phyloP scores from a whole-genome alignment of 2,888 invertebrate species.

The Tortricodes alternella region DNA sequence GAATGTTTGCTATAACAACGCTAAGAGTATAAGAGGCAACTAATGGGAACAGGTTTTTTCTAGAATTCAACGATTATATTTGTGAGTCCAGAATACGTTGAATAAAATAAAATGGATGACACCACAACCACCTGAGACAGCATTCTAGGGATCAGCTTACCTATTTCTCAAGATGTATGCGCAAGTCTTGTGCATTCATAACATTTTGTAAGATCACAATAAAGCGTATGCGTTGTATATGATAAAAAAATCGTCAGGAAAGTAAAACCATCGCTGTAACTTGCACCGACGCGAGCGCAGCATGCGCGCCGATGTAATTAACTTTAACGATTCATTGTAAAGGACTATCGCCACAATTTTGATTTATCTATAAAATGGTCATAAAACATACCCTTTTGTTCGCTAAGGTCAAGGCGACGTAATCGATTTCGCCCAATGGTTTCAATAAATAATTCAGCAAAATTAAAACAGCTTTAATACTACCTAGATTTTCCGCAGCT shows the following conservation, averaged over 20 bases:
- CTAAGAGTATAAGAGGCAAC: no score
- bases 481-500: not conserved
- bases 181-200: no score
- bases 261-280: not conserved
- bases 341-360: constrained; percentile 47
- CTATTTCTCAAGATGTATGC: no score
- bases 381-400: constrained; percentile 55
- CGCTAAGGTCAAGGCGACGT: constrained; percentile 53
- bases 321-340: constrained; percentile 55
- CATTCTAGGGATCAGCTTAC: no score
- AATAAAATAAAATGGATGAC: no score
- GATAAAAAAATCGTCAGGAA: not conserved
- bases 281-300: constrained; percentile 13
- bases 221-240: not conserved
- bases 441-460: constrained; percentile 13
- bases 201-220: not conserved
- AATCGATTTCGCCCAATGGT: constrained; percentile 7
- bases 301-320: constrained; percentile 39
- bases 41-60: no score
- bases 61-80: no score
- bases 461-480: constrained; percentile 4
- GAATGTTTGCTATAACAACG: no score
- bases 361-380: constrained; percentile 55
- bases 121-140: no score
- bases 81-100: no score